Base-by-base conservation (phyloP, 2,888 invertebrate species). In the Orchestes rusci region DNA sequence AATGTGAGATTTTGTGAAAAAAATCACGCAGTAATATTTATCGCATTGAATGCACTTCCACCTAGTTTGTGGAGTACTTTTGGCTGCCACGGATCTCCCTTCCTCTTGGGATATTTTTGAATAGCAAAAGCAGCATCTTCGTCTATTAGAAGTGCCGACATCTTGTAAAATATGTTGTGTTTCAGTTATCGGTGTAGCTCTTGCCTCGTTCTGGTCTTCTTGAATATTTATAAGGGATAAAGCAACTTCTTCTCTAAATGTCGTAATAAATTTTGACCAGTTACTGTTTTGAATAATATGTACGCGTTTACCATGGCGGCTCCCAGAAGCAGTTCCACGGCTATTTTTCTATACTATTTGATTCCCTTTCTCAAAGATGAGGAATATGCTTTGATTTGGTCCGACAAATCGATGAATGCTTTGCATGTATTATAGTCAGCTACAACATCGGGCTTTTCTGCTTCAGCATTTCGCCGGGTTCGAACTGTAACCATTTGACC, bases 301-400 rank as follows among this genome's bases (percentile, higher is more conserved):
- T 41, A 43, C 13, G 54, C 52, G 46, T 58, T 57, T 43, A 58
- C 53, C 17, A 55, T 30, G 8, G 50, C 39, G 17, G 48, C 45
- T 13, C 52, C 56, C 17, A 53, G 16, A 29, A 59, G 43, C 15
- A 56, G 32, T 41, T 60, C 59, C 28, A 60, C 49, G 15, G 53
- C 56, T 19, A 61, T 20, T 40, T 60, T 59, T 15, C 53, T 35
- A 33, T 59, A 56, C 60, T 60, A 61, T 43, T 58, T 57, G 4
- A 58, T 41, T 23, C 55, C 54, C 48, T 52, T 56, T 31, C 57
- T 43, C 16, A 59, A 48, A 33, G 56, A 51, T 23, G 56, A 51
- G 35, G 50, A 40, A 38, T 55, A 54, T 20, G 54, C 35, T 34
- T 56, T 53, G 41, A 57, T 53, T 51, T 62, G 61, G 32, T 63